phyloP scores from a whole-genome alignment of 2,888 invertebrate genomes.

The Sinopyrophorus schimmeli region DNA sequence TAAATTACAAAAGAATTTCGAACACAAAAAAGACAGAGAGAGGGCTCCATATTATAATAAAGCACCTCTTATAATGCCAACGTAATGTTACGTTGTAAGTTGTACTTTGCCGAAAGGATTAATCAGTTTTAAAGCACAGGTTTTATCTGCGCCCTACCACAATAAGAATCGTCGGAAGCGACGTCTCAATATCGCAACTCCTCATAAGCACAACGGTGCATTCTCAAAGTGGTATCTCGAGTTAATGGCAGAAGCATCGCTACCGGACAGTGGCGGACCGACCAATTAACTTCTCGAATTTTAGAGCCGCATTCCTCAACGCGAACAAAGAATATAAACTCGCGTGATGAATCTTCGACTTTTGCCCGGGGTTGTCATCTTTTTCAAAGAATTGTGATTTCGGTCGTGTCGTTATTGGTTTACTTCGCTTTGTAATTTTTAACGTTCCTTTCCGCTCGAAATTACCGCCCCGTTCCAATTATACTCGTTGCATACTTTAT shows the following conservation, averaged over 20 bases:
- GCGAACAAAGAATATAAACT: conserved; percentile 45
- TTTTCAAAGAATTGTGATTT: conserved; percentile 42
- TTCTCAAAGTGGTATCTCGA: conserved; percentile 31
- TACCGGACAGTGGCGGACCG: conserved; percentile 43
- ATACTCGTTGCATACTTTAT: neutral
- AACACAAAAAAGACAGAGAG: too few species aligned
- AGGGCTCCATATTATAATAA: too few species aligned
- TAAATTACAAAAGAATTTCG: too few species aligned
- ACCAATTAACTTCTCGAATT: conserved; percentile 45
- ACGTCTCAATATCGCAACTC: conserved; percentile 25
- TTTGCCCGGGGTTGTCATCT: conserved; percentile 49
- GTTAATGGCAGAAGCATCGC: conserved; percentile 38
- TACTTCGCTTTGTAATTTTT: conserved; percentile 25
- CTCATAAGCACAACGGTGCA: conserved; percentile 29
- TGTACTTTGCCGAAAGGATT: conserved; percentile 26
- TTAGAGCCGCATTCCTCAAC: conserved; percentile 46
- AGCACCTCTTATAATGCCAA: too few species aligned
- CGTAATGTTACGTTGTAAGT: conserved; percentile 16
- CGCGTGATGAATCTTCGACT: conserved; percentile 47
- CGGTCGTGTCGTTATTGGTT: conserved; percentile 34
- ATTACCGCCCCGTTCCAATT: too few species aligned
- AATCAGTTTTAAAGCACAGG: conserved; percentile 27
- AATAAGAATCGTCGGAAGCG: conserved; percentile 22
- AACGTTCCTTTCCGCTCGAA: too few species aligned
- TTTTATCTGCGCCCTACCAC: conserved; percentile 26